Evolutionary conservation across 2,888 invertebrate genomes (phyloP).

Genomic region (Agrochola macilenta): DNA sequence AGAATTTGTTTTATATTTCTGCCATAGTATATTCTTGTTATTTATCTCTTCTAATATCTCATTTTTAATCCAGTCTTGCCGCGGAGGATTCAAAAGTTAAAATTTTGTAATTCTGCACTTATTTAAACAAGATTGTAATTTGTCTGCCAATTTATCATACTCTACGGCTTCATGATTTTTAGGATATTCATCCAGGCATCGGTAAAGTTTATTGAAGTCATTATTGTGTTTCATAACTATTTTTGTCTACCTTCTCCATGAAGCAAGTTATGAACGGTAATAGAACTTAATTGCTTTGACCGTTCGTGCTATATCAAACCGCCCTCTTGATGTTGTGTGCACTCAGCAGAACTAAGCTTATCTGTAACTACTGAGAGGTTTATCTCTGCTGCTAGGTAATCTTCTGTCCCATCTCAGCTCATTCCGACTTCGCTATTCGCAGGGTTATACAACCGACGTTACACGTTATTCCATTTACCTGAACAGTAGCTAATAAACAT

Average conservation of each 20-base stretch:
- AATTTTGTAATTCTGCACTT: too few relatives aligned
- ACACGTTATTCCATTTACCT: not conserved
- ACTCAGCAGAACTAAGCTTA: conserved; percentile 14
- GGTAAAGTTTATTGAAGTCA: too few relatives aligned
- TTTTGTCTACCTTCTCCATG: not conserved
- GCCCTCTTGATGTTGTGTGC: not conserved
- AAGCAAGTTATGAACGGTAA: not conserved
- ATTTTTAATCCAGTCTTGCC: too few relatives aligned
- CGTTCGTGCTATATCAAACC: not conserved
- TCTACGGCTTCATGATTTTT: too few relatives aligned
- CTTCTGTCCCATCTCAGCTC: not conserved
- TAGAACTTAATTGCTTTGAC: not conserved
- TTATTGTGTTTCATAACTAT: not conserved
- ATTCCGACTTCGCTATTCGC: not conserved
- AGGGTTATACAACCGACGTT: not conserved
- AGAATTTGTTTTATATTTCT: too few relatives aligned
- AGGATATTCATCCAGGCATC: too few relatives aligned
- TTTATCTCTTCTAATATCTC: too few relatives aligned
- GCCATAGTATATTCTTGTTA: too few relatives aligned
- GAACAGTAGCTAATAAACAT: not conserved
- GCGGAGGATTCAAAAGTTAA: too few relatives aligned
- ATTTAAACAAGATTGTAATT: too few relatives aligned
- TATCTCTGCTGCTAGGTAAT: conserved; percentile 1
- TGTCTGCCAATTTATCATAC: too few relatives aligned
- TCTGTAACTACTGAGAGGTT: conserved; percentile 20